A percentile compares a stretch with the other conserved stretches of the same genome.
These are phyloP conservation scores for Columba livia DNA, from an alignment of 2,113 vertebrate species.

Conservation along the genomic window DNA sequence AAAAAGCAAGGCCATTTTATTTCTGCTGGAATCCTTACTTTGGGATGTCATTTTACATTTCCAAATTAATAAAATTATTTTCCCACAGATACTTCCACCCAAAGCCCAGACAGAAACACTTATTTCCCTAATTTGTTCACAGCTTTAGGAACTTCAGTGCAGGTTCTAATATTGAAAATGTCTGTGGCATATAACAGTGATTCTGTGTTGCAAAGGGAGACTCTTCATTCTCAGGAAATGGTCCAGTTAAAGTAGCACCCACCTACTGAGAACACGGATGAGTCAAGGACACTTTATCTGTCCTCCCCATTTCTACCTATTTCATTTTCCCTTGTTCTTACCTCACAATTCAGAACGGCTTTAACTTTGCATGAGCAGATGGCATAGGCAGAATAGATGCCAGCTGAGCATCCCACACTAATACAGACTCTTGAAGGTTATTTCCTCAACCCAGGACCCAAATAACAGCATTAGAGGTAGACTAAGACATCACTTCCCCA, in stretches of 20 bases:
- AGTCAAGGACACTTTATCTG: neutral
- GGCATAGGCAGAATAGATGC: neutral
- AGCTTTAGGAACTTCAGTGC: neutral
- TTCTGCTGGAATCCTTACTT: neutral
- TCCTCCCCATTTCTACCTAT: neutral
- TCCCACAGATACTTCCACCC: neutral
- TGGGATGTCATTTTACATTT: neutral
- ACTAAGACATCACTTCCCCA: neutral
- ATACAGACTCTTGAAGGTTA: rapidly evolving
- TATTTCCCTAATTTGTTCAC: neutral
- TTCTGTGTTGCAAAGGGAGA: rapidly evolving
- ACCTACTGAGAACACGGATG: rapidly evolving
- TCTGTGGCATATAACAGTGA: neutral
- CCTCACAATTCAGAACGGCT: neutral
- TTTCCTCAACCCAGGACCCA: neutral
- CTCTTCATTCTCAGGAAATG: neutral
- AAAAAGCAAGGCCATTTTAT: neutral
- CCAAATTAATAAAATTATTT: neutral
- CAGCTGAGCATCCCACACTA: neutral
- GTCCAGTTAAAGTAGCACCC: neutral
- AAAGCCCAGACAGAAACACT: neutral
- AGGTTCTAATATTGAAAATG: neutral
- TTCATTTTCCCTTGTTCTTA: neutral
- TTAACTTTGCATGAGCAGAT: neutral
- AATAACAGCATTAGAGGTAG: neutral